Base-by-base conservation (phyloP, 1,140 invertebrate species). In the Neoseiulus cucumeris region DNA sequence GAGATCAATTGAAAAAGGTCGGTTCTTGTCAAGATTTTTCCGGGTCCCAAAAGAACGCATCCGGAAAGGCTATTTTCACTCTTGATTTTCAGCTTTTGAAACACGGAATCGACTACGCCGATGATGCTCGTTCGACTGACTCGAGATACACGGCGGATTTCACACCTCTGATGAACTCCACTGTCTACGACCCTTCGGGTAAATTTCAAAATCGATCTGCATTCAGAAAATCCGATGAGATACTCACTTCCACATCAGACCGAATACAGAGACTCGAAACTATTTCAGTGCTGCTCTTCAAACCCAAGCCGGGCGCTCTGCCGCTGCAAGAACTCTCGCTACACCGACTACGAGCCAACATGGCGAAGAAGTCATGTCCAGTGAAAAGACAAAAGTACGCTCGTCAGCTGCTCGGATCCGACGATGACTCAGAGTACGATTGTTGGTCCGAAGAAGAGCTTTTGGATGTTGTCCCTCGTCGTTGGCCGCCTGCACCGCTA, bases 361-460 rank as follows among this genome's bases (percentile, higher is more conserved):
- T 29, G 22, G 22, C 25, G 33, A 59, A 59, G 22, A 25, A 25
- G 12, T 18, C 4, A 2, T 29, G 14, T 2, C 25, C 14, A 25
- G 14, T 33, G 25, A 59, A 25, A 14, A 59, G 22, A 59, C 14
- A 25, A 17, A 59, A 20, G 2, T 59, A 59, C 22, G 14, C 25
- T 12, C 14, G 51, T 25, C 25, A 59, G 33, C 22, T 17, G 17
- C 14, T 59, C 14, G 51, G 51, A 20, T 59, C 51, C 12, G 51
- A 59, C 1, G 51, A 59, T 25, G 51, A 59, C 51, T 59, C 51
- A 9, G 51, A 59, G 2, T 59, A 59, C 22, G 22, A 59, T 59
- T 59, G 51, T 25, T 59, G 51, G 51, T 59, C 51, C 22, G 51
- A 59, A 14, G 51, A 59, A 2, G 51, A 59, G 51, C 17, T 59